Evolutionary conservation across 2,113 vertebrate genomes (phyloP).

Genomic region (Macquaria ambigua): DNA sequence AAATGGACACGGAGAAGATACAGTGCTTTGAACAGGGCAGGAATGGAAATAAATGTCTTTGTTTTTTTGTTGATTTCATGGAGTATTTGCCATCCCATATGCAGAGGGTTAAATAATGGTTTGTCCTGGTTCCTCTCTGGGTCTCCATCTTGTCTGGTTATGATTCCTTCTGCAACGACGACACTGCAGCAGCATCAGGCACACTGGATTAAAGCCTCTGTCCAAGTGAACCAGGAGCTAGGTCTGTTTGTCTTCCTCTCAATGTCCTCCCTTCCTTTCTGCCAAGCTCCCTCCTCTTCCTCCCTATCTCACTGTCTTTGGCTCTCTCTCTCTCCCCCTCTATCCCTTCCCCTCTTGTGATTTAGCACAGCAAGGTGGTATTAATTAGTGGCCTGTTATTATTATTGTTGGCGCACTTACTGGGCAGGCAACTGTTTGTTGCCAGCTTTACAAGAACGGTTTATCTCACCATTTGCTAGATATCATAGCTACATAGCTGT

Average conservation of each 20-base stretch:
- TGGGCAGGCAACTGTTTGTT: slow-evolving; percentile 20
- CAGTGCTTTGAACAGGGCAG: slow-evolving; percentile 56
- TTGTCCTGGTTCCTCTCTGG: slow-evolving; percentile 53
- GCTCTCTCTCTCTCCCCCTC: slow-evolving; percentile 52
- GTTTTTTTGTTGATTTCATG: slow-evolving; percentile 69
- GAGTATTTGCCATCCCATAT: slow-evolving; percentile 70
- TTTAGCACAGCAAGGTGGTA: slow-evolving; percentile 65
- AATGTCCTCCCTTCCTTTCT: slow-evolving; percentile 68
- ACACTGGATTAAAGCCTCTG: slow-evolving; percentile 58
- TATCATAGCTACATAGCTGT: not conserved
- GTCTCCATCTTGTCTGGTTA: slow-evolving; percentile 76
- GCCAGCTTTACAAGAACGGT: slow-evolving; percentile 1
- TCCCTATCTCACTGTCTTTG: slow-evolving; percentile 53
- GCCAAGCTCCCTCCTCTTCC: slow-evolving; percentile 64
- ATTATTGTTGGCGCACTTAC: slow-evolving; percentile 57
- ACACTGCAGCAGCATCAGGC: slow-evolving; percentile 54
- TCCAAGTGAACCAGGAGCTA: slow-evolving; percentile 71
- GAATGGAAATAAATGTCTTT: slow-evolving; percentile 55
- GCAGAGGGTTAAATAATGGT: slow-evolving; percentile 58
- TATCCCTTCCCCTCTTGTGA: slow-evolving; percentile 65
- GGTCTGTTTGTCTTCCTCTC: slow-evolving; percentile 77
- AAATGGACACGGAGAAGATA: slow-evolving; percentile 63
- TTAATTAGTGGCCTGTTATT: slow-evolving; percentile 78
- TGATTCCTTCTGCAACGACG: slow-evolving; percentile 51
- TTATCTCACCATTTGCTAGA: not conserved